Conservation (phyloP, 2,888 invertebrate species). For the Latrodectus elegans region DNA sequence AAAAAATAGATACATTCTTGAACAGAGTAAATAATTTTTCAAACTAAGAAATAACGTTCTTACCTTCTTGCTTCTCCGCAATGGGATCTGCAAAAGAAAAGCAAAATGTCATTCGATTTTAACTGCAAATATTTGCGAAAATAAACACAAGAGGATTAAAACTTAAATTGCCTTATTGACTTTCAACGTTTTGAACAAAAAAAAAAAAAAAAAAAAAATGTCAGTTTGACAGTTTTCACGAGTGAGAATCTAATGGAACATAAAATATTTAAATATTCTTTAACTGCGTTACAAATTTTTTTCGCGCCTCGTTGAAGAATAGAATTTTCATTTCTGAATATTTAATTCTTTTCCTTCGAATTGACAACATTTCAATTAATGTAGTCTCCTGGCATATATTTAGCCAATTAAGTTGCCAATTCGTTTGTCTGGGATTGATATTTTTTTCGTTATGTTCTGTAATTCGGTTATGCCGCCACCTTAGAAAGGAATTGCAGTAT, state of each 20-base stretch:
- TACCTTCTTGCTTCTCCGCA: slow-evolving; percentile 61
- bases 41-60: not conserved
- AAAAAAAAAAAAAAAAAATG: no score
- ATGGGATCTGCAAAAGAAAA: slow-evolving; percentile 41
- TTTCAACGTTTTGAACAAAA: not conserved
- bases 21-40: no score
- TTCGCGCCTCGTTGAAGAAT: not conserved
- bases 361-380: not conserved
- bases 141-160: slow-evolving; percentile 21
- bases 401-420: not conserved
- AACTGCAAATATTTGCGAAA: slow-evolving; percentile 38
- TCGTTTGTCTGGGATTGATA: not conserved
- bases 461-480: not conserved
- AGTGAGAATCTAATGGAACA: not conserved
- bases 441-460: not conserved
- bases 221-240: not conserved
- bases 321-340: not conserved
- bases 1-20: not conserved
- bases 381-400: not conserved
- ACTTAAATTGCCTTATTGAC: not conserved
- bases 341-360: not conserved
- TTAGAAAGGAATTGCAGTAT: no score
- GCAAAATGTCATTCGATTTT: slow-evolving; percentile 3
- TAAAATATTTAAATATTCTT: not conserved
- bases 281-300: not conserved